Evolutionary conservation across 35 echinoderm and acorn worm species (phyloP).

Genomic region (Diadema setosum): DNA sequence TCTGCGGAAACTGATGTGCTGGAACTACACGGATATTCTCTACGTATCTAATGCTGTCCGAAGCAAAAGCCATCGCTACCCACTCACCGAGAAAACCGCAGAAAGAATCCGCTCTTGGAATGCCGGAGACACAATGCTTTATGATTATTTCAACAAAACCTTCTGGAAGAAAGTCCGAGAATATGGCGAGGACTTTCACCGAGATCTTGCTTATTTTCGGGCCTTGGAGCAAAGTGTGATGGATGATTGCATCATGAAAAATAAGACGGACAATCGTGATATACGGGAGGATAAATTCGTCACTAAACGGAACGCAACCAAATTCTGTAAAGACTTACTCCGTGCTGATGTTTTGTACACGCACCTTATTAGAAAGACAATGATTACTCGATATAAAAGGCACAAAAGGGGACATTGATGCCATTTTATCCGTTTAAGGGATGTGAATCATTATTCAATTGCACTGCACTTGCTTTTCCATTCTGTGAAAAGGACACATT

Average conservation of each 20-base stretch:
- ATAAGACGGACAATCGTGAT: background rate
- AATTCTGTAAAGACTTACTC: background rate
- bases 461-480: no score
- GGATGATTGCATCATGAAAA: background rate
- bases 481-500: no score
- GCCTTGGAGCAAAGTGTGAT: background rate
- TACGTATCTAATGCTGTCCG: constrained; percentile 26
- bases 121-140: constrained; percentile 33
- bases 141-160: constrained; percentile 30
- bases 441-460: no score
- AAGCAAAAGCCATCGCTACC: background rate
- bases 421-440: no score
- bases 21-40: constrained; percentile 47
- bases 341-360: background rate
- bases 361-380: background rate
- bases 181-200: constrained; percentile 21
- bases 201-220: constrained; percentile 28
- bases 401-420: no score
- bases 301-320: background rate
- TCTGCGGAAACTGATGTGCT: constrained; percentile 34
- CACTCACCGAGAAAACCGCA: background rate
- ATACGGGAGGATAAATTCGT: background rate
- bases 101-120: constrained; percentile 1
- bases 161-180: constrained; percentile 19
- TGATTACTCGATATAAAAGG: background rate